A percentile compares a stretch with the other conserved stretches of the same genome.
Evolutionary conservation across 1,140 invertebrate genomes (phyloP).

Genomic region (Ephestia elutella): DNA sequence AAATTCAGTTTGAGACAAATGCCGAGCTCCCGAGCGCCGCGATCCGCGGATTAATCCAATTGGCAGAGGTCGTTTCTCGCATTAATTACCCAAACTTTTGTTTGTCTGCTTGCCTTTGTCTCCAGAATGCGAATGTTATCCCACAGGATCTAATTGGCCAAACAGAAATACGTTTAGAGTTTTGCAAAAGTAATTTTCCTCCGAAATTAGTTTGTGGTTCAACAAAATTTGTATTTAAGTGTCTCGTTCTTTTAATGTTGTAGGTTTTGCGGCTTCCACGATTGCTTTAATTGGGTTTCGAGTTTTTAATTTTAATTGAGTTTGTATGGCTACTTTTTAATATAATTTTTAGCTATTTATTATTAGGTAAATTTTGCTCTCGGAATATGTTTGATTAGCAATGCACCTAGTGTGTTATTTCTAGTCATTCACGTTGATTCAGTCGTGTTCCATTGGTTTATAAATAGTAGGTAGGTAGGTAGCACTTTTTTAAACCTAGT

Average conservation of each 20-base stretch:
- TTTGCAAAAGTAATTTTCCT: slow-evolving; percentile 10
- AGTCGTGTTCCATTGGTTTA: too few relatives aligned
- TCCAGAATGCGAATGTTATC: slow-evolving; percentile 9
- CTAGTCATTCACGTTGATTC: too few relatives aligned
- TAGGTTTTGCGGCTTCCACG: neutral
- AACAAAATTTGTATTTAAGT: slow-evolving; percentile 6
- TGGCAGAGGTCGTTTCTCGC: slow-evolving; percentile 7
- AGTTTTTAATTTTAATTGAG: neutral
- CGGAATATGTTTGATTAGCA: too few relatives aligned
- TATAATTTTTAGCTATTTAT: too few relatives aligned
- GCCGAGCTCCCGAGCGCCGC: neutral
- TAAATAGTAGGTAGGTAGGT: too few relatives aligned
- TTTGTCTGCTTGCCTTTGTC: slow-evolving; percentile 10
- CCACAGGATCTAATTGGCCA: slow-evolving; percentile 10
- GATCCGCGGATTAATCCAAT: slow-evolving; percentile 15
- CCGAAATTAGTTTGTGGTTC: slow-evolving; percentile 7
- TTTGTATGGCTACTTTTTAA: neutral
- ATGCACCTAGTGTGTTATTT: too few relatives aligned
- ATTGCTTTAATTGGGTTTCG: neutral
- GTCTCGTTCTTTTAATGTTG: slow-evolving; percentile 9
- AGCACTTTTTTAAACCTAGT: too few relatives aligned
- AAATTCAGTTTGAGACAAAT: slow-evolving; percentile 1
- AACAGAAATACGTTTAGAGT: slow-evolving; percentile 10
- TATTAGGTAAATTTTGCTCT: too few relatives aligned
- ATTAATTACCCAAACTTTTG: slow-evolving; percentile 17